A percentile compares a stretch with the other conserved stretches of the same genome.
Evolutionary conservation across 2,888 invertebrate species (phyloP).

Genomic region (Operophtera brumata): DNA sequence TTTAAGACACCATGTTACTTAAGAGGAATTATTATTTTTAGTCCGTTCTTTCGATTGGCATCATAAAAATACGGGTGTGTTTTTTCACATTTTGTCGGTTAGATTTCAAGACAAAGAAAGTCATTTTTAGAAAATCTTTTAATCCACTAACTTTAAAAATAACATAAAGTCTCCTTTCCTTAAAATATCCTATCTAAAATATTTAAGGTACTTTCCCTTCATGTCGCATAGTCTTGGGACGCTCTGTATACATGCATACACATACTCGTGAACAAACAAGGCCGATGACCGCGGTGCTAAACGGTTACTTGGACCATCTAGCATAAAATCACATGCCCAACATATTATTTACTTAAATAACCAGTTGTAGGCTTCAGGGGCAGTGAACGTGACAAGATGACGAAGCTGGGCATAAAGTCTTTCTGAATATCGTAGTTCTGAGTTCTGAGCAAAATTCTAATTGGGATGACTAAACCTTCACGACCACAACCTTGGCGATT

Average conservation of each 20-base stretch:
- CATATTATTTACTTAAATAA: conserved; percentile 38
- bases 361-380: conserved; percentile 24
- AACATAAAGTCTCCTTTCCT: no score
- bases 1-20: no score
- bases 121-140: no score
- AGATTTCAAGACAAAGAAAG: no score
- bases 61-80: no score
- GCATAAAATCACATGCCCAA: conserved; percentile 46
- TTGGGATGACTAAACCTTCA: conserved; percentile 1
- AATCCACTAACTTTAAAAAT: no score
- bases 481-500: conserved; percentile 4
- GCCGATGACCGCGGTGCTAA: conserved; percentile 60
- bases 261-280: conserved; percentile 50
- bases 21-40: no score
- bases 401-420: neutral
- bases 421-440: neutral
- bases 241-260: conserved; percentile 19
- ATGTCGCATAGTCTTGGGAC: no score
- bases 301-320: conserved; percentile 48
- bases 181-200: no score
- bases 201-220: no score
- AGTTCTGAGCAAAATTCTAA: neutral
- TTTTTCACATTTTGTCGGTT: no score
- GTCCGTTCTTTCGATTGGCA: no score
- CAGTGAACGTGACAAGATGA: conserved; percentile 10